Evolutionary conservation across 23 tunicate species (phyloP).

Genomic region (Clavelina lepadiformis): DNA sequence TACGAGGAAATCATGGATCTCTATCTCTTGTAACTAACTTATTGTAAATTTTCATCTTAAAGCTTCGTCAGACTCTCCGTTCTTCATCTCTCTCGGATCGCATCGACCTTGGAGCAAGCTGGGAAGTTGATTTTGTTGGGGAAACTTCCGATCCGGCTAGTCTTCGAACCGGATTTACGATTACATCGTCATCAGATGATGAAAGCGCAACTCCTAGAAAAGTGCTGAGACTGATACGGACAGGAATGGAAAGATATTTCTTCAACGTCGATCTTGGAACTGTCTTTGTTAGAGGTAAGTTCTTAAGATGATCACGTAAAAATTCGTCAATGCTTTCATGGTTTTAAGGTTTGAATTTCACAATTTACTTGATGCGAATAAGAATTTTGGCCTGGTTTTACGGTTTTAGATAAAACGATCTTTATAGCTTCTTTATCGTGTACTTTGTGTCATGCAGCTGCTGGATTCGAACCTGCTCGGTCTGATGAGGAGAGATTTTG

Average conservation of each 20-base stretch:
- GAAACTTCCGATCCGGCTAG: slow-evolving; percentile 6
- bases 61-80: no score
- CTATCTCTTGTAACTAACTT: no score
- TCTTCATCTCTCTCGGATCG: no score
- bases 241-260: slow-evolving; percentile 12
- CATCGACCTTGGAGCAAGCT: slow-evolving; percentile 13
- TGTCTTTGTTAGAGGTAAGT: slow-evolving; percentile 17
- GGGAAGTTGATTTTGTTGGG: slow-evolving; percentile 4
- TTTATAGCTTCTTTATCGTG: background rate
- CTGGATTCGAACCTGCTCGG: slow-evolving; percentile 44
- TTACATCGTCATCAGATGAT: slow-evolving; percentile 33
- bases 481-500: slow-evolving; percentile 27
- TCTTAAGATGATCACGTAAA: background rate
- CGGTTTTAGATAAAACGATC: background rate
- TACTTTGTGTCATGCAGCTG: slow-evolving; percentile 25
- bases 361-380: background rate
- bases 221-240: slow-evolving; percentile 6
- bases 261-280: slow-evolving; percentile 33
- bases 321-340: background rate
- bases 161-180: slow-evolving; percentile 3
- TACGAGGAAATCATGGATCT: no score
- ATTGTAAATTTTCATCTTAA: no score
- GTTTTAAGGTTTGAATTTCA: no score
- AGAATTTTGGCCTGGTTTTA: background rate
- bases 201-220: slow-evolving; percentile 12